Evolutionary conservation across 1,140 invertebrate genomes (phyloP).

Genomic region (Drosophila guanche): DNA sequence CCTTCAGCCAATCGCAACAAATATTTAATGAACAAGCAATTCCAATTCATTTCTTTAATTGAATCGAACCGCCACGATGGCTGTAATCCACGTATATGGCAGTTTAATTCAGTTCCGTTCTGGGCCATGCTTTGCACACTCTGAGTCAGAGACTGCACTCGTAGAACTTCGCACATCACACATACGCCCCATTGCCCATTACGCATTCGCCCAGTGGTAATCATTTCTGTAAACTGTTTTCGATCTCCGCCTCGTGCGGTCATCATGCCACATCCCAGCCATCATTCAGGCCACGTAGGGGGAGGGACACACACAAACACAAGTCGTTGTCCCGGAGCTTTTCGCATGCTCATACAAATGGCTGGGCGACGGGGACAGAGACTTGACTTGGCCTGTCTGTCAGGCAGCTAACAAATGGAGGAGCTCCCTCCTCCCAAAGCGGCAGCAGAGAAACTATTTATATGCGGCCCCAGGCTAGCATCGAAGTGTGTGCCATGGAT

Average conservation of each 20-base stretch:
- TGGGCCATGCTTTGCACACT: constrained; percentile 34
- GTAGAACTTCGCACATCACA: constrained; percentile 46
- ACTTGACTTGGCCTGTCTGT: constrained; percentile 66
- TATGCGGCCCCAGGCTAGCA: constrained; percentile 39
- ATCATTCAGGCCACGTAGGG: constrained; percentile 46
- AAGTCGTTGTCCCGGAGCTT: constrained; percentile 4
- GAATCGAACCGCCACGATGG: not conserved
- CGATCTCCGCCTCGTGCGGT: constrained; percentile 55
- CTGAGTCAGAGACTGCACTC: constrained; percentile 35
- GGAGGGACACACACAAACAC: constrained; percentile 3
- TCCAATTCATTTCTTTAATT: not conserved
- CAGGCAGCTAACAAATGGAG: constrained; percentile 68
- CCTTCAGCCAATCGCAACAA: no score
- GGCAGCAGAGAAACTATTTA: constrained; percentile 62
- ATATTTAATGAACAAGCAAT: constrained; percentile 7
- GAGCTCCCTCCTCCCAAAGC: constrained; percentile 28
- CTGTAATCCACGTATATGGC: constrained; percentile 25
- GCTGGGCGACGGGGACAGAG: constrained; percentile 24
- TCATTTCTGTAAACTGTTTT: constrained; percentile 80
- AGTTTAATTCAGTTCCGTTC: constrained; percentile 38
- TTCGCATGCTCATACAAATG: no score
- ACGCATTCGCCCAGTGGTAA: constrained; percentile 70
- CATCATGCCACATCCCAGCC: constrained; percentile 9
- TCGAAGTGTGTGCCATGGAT: constrained; percentile 14
- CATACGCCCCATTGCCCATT: constrained; percentile 75